These are phyloP conservation scores for Spea hammondii DNA, from an alignment of 2,797 vertebrate species.

Conservation along the genomic window DNA sequence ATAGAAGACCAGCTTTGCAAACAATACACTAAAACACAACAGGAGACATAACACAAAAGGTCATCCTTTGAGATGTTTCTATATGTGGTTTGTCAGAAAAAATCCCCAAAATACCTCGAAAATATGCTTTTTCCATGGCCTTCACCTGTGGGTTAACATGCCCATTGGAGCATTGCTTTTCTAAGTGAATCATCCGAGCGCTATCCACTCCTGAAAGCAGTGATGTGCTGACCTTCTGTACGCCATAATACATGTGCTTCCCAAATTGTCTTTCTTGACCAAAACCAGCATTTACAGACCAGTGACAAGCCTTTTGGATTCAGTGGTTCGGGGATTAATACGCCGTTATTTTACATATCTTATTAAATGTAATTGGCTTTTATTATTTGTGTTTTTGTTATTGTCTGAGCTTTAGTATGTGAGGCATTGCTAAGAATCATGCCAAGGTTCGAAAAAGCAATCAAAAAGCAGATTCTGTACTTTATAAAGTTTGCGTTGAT, in stretches of 20 bases:
- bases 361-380: too few relatives aligned
- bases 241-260: neutral
- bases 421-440: too few relatives aligned
- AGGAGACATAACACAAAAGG: neutral
- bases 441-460: too few relatives aligned
- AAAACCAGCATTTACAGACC: neutral
- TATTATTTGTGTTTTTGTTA: too few relatives aligned
- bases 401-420: too few relatives aligned
- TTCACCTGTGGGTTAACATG: neutral
- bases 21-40: neutral
- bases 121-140: neutral
- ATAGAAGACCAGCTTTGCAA: neutral
- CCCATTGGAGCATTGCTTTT: neutral
- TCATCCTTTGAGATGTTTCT: neutral
- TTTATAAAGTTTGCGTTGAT: too few relatives aligned
- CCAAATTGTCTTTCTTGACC: neutral
- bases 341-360: too few relatives aligned
- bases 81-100: neutral
- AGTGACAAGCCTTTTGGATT: too few relatives aligned
- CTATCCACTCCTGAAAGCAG: neutral
- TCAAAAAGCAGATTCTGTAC: too few relatives aligned
- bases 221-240: neutral
- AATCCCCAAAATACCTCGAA: neutral
- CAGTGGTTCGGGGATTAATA: too few relatives aligned
- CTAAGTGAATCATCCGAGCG: neutral